Evolutionary conservation across 2,113 vertebrate species (phyloP).

Genomic region (Phalacrocorax aristotelis): DNA sequence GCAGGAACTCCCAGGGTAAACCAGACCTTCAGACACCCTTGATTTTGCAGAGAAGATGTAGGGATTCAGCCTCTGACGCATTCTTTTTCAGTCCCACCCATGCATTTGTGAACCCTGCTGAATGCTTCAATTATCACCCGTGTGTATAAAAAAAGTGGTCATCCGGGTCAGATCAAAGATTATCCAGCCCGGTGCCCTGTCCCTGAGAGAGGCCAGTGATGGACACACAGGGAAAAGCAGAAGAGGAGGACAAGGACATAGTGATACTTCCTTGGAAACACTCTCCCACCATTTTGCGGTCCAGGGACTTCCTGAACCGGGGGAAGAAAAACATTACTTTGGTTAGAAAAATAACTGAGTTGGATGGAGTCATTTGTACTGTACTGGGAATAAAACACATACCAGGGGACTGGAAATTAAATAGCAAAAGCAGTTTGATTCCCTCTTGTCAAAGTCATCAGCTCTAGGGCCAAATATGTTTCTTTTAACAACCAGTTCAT

Average conservation of each 20-base stretch:
- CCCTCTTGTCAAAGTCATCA: background rate
- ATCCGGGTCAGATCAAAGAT: rapidly evolving
- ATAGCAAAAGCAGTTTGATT: background rate
- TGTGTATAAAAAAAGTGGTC: background rate
- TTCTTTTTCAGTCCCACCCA: background rate
- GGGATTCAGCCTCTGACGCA: background rate
- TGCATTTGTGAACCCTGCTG: background rate
- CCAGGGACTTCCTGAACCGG: background rate
- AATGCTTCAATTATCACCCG: background rate
- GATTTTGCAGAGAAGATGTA: background rate
- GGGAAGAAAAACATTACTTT: background rate
- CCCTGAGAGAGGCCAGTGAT: background rate
- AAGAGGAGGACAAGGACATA: background rate
- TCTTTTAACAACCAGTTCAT: background rate
- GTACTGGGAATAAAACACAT: background rate
- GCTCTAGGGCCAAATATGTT: background rate
- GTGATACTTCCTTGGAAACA: background rate
- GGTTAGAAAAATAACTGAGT: background rate
- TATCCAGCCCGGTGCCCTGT: background rate
- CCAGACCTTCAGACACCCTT: background rate
- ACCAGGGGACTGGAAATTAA: background rate
- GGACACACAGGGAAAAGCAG: background rate
- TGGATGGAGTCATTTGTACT: background rate
- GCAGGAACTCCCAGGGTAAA: background rate
- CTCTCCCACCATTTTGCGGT: background rate